Conservation (phyloP, 2,797 vertebrate species). For the Sternotherus odoratus region DNA sequence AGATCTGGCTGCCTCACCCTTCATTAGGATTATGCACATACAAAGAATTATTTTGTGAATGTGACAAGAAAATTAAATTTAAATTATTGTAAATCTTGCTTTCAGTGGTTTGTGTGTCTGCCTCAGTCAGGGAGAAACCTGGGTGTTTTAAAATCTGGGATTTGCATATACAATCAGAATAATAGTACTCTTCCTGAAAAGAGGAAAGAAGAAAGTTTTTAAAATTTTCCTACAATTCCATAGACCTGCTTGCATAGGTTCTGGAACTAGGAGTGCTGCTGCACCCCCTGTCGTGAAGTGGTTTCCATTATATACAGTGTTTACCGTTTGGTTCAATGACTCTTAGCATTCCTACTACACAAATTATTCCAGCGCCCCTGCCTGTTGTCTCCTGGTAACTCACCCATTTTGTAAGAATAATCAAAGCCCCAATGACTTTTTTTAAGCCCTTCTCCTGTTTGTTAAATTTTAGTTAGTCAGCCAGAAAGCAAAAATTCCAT, state of each 20-base stretch:
- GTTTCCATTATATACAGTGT: too few relatives aligned
- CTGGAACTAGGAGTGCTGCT: too few relatives aligned
- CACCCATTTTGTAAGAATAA: neutral
- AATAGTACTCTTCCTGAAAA: neutral
- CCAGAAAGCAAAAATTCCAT: neutral
- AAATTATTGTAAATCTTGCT: neutral
- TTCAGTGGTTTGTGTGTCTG: neutral
- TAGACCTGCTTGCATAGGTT: neutral
- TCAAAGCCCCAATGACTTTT: neutral
- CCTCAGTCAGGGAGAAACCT: accelerated
- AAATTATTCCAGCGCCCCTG: neutral
- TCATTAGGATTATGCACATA: neutral
- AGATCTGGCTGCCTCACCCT: neutral
- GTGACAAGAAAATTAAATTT: neutral
- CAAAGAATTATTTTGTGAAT: neutral
- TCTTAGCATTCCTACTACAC: too few relatives aligned
- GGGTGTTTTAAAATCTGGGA: neutral
- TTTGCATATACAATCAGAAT: neutral
- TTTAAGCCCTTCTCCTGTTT: neutral
- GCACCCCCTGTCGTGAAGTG: too few relatives aligned
- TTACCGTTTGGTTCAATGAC: too few relatives aligned
- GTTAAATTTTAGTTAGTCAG: neutral
- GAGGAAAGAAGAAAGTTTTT: neutral
- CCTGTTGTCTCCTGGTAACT: neutral
- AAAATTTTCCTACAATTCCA: neutral